Conservation (phyloP, 1,140 invertebrate genomes). For the Trachymyrmex septentrionalis region DNA sequence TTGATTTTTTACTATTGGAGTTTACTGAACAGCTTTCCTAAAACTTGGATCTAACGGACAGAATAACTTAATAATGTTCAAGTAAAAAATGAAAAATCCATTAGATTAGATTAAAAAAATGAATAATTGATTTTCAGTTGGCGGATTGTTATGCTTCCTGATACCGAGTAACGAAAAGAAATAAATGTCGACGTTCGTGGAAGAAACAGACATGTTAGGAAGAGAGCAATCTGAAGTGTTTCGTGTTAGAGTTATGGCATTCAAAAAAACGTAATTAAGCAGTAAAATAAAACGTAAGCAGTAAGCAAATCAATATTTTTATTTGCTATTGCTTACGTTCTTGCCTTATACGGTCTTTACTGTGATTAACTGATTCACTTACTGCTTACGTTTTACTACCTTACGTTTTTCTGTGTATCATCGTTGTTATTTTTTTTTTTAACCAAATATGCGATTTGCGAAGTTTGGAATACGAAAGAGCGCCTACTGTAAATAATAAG, state of each 20-base stretch:
- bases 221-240: slow-evolving; percentile 13
- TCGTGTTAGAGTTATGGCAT: background rate
- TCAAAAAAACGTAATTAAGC: no score
- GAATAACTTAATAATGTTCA: background rate
- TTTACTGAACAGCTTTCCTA: slow-evolving; percentile 1
- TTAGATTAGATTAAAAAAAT: background rate
- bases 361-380: no score
- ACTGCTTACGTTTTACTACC: no score
- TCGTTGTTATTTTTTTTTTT: background rate
- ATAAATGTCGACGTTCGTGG: background rate
- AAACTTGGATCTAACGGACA: background rate
- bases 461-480: background rate
- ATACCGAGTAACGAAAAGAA: slow-evolving; percentile 64
- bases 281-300: no score
- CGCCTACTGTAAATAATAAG: slow-evolving; percentile 24
- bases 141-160: slow-evolving; percentile 50
- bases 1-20: background rate
- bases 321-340: no score
- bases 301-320: no score
- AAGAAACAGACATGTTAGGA: background rate
- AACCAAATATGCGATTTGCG: background rate
- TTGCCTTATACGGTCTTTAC: no score
- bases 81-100: background rate
- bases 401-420: no score
- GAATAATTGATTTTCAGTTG: slow-evolving; percentile 63